phyloP scores from a whole-genome alignment of 2,888 invertebrate species.

The Lasius platythorax region DNA sequence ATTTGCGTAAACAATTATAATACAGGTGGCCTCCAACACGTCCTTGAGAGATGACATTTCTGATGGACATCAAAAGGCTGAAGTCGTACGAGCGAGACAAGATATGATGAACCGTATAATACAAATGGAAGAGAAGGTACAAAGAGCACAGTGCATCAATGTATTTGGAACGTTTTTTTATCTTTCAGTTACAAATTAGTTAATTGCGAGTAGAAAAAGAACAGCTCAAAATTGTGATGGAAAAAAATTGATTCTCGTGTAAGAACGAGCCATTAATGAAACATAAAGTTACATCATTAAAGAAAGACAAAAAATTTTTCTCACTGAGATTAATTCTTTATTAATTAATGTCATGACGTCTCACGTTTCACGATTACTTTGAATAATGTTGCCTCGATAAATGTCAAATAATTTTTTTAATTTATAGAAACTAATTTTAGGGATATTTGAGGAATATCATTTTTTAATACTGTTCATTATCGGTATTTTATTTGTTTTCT shows the following conservation, averaged over 20 bases:
- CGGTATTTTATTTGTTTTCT: conserved; percentile 30
- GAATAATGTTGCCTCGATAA: not conserved
- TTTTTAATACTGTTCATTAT: conserved; percentile 19
- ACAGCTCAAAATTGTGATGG: not conserved
- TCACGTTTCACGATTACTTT: not conserved
- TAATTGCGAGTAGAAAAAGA: not conserved
- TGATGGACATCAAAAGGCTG: conserved; percentile 81
- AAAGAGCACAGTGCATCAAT: not conserved
- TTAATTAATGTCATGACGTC: not conserved
- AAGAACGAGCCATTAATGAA: not conserved
- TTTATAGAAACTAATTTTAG: not conserved
- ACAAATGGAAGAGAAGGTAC: conserved; percentile 85
- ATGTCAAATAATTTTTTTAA: not conserved
- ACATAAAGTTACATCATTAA: not conserved
- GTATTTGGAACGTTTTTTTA: not conserved
- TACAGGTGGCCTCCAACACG: conserved; percentile 66
- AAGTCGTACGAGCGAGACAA: conserved; percentile 83
- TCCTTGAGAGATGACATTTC: conserved; percentile 80
- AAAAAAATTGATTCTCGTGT: not conserved
- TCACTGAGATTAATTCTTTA: not conserved
- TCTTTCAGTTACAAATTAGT: not conserved
- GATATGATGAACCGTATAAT: conserved; percentile 85
- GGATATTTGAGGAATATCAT: not conserved
- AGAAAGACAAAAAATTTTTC: not conserved
- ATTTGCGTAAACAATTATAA: conserved; percentile 1